phyloP scores from a whole-genome alignment of 2,113 vertebrate genomes.

The Blennius ocellaris region DNA sequence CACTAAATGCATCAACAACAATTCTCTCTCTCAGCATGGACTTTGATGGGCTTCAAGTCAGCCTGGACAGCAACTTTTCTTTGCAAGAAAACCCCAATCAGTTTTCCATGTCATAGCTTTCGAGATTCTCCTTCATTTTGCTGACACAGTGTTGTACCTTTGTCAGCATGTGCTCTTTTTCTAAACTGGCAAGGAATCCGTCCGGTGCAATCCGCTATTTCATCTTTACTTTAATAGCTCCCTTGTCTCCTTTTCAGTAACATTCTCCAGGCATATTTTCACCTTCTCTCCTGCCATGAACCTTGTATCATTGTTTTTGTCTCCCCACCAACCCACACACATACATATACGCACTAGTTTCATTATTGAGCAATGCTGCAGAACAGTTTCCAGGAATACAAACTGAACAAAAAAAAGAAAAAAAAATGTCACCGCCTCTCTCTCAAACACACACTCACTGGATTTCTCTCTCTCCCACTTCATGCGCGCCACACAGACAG shows the following conservation, averaged over 20 bases:
- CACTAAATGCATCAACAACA: constrained; percentile 32
- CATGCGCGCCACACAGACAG: constrained; percentile 63
- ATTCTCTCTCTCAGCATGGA: constrained; percentile 6
- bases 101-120: constrained; percentile 20
- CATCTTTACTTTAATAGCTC: constrained; percentile 24
- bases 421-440: constrained; percentile 71
- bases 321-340: constrained; percentile 36
- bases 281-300: constrained; percentile 61
- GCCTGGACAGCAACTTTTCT: constrained; percentile 44
- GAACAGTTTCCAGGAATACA: constrained; percentile 85
- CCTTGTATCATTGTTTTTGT: constrained; percentile 59
- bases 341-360: constrained; percentile 68
- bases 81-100: constrained; percentile 13
- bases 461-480: constrained; percentile 52
- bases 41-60: constrained; percentile 23
- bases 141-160: constrained; percentile 5
- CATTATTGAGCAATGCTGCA: constrained; percentile 82
- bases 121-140: constrained; percentile 15
- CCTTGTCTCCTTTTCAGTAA: constrained; percentile 9
- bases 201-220: constrained; percentile 22
- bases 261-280: constrained; percentile 41
- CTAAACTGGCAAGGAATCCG: constrained; percentile 16
- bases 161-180: constrained; percentile 24
- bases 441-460: constrained; percentile 9
- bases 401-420: constrained; percentile 63